Evolutionary conservation across 2,888 invertebrate genomes (phyloP), one percentile per base, ranked within the genome.

Genomic region (Anarsia innoxiella): DNA sequence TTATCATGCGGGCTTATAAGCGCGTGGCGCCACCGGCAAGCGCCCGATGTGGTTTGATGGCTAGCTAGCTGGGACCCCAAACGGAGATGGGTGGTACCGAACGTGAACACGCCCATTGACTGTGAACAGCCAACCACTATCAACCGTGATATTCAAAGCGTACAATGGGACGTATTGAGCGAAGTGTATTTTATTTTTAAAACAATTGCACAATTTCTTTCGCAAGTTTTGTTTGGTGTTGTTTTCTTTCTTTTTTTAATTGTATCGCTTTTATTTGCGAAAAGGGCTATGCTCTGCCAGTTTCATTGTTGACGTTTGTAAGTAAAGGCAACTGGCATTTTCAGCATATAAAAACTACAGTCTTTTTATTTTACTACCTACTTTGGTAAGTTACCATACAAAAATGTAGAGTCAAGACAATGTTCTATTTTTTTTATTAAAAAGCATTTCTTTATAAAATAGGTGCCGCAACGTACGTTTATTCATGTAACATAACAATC

Each of bases 21-120:
- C 70, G 75, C 80, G 78, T 71, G 80, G 83, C 82, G 82, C 80
- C 59, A 64, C 63, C 75, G 67, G 60, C 82, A 59, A 78, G 80
- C 83, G 85, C 83, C 75, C 66, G 75, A 64, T 72, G 71, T 74
- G 72, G 76, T 82, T 77, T 83, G 80, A 61, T 55, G 59, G 61
- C 69, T 58, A 57, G 54, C 56, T 59, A 63, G 51, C 55, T 49
- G 48, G 66, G 69, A 70, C 70, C 77, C 78, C 75, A 74, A 71
- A 58, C 73, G 44, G 71, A 51, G 60, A 64, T 59, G 70, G 86
- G 86, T 66, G 80, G 73, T 53, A 67, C 69, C 46, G 41, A 26
- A 28, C 14, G 28, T 53, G 45, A 55, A 77, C 73, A 67, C 84
- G 78, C 82, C 83, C 51, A 48, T 54, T 51, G 49, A 59, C 59